phyloP scores from a whole-genome alignment of 2,888 invertebrate species.

The Metallyticus violacea region DNA sequence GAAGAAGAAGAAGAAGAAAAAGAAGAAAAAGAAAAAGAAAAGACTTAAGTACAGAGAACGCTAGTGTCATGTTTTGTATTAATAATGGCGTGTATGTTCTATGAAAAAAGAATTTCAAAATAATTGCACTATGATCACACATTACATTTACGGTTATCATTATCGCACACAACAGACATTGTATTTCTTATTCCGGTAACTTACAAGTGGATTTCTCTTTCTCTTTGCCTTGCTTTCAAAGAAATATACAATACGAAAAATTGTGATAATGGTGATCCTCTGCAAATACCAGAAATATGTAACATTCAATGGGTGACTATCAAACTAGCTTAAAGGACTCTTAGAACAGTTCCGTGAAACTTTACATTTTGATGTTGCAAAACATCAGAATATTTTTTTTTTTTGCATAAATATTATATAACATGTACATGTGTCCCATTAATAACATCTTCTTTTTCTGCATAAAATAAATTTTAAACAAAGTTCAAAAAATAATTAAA shows the following conservation, averaged over 20 bases:
- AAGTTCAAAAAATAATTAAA: neutral
- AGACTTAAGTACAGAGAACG: neutral
- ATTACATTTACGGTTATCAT: neutral
- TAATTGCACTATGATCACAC: neutral
- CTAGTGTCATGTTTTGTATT: neutral
- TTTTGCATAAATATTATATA: neutral
- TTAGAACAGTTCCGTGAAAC: neutral
- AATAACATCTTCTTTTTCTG: neutral
- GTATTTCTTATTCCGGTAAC: neutral
- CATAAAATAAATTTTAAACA: neutral
- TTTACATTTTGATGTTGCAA: neutral
- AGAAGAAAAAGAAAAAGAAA: neutral
- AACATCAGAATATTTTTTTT: neutral
- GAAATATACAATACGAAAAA: neutral
- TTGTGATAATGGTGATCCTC: neutral
- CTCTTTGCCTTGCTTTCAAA: neutral
- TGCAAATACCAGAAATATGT: neutral
- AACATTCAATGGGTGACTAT: neutral
- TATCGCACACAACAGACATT: neutral
- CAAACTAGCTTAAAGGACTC: neutral
- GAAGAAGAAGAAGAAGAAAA: too few relatives aligned
- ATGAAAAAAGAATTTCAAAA: conserved; percentile 1
- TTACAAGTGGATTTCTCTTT: neutral
- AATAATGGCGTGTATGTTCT: neutral
- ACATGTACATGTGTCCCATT: neutral